Percentiles rank a stretch among this genome's conserved stretches.
These are phyloP conservation scores for Hirtodrosophila cameraria DNA, from an alignment of 2,888 invertebrate species.

Conservation along the genomic window DNA sequence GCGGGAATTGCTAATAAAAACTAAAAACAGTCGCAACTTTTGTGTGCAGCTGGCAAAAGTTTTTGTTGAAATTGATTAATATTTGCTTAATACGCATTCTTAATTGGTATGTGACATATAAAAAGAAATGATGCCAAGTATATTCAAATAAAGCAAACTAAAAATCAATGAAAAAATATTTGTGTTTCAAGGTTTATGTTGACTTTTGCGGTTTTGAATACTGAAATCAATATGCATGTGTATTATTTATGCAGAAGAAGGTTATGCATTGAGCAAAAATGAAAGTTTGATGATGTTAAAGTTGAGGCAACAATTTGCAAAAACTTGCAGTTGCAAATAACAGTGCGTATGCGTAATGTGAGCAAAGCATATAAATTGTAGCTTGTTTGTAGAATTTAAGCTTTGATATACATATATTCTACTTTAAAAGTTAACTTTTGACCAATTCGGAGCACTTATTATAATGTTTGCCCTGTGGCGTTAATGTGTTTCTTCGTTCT, in stretches of 20 bases:
- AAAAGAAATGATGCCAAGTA: too few species aligned
- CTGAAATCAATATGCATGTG: slow-evolving; percentile 17
- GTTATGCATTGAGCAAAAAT: slow-evolving; percentile 25
- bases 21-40: too few species aligned
- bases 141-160: too few species aligned
- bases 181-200: neutral
- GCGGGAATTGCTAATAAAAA: too few species aligned
- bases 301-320: slow-evolving; percentile 9
- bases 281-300: slow-evolving; percentile 8
- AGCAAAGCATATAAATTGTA: slow-evolving; percentile 8
- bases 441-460: slow-evolving; percentile 16
- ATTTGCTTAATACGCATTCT: too few species aligned
- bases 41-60: too few species aligned
- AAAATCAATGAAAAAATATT: slow-evolving; percentile 7
- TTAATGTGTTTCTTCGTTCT: slow-evolving; percentile 77
- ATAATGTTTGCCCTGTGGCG: slow-evolving; percentile 47
- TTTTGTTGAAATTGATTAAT: too few species aligned
- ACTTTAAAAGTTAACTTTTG: too few species aligned
- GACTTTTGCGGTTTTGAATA: slow-evolving; percentile 1
- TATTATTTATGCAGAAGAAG: slow-evolving; percentile 2
- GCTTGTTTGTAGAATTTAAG: slow-evolving; percentile 11
- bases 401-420: neutral
- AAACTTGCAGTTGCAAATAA: slow-evolving; percentile 1
- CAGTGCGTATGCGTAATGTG: slow-evolving; percentile 33
- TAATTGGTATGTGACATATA: slow-evolving; percentile 6